phyloP scores from a whole-genome alignment of 1,140 invertebrate species.

The Bombus confusus region DNA sequence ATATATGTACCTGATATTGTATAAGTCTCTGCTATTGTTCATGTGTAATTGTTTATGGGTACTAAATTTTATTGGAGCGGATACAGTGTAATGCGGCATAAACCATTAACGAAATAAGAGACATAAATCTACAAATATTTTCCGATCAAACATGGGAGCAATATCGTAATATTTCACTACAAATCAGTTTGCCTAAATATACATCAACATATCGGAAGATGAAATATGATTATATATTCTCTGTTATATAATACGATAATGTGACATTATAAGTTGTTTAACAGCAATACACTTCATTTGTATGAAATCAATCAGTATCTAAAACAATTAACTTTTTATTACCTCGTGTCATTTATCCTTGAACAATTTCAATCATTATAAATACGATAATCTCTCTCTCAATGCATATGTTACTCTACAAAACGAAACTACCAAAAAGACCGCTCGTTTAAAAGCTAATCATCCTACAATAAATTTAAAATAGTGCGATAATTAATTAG shows the following conservation, averaged over 20 bases:
- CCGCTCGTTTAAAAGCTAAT: background rate
- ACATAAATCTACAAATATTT: background rate
- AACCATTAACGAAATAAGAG: slow-evolving; percentile 6
- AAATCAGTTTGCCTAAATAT: background rate
- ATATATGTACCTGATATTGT: too few species aligned
- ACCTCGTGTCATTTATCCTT: background rate
- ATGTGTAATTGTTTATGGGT: background rate
- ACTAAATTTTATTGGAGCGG: background rate
- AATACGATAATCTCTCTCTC: background rate
- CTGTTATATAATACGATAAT: background rate
- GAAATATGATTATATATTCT: background rate
- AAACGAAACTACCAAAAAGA: background rate
- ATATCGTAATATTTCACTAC: background rate
- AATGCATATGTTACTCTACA: background rate
- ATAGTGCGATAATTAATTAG: background rate
- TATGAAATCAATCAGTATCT: background rate
- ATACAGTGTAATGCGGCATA: background rate
- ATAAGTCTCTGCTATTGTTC: background rate
- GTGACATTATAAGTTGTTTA: background rate
- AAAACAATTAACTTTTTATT: background rate
- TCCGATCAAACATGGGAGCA: background rate
- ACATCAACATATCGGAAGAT: background rate
- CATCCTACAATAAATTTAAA: background rate
- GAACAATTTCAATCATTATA: background rate
- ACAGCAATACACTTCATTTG: background rate